phyloP scores from a whole-genome alignment of 2,113 vertebrate species.

The Abramis brama region DNA sequence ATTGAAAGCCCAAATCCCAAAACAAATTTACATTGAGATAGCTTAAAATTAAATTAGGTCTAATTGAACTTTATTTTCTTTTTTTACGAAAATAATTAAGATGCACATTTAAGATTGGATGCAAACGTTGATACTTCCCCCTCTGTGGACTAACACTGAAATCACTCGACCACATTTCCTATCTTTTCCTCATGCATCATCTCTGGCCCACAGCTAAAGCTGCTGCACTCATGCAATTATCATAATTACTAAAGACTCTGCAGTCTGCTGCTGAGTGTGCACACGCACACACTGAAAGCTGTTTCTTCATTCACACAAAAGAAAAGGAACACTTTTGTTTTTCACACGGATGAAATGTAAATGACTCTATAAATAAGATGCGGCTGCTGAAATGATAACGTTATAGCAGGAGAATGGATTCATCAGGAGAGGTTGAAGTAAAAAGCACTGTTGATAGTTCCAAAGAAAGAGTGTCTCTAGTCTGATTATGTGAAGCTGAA shows the following conservation, averaged over 20 bases:
- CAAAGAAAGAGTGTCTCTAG: background rate
- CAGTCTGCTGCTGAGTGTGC: slow-evolving; percentile 50
- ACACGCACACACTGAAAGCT: slow-evolving; percentile 13
- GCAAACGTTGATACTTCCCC: background rate
- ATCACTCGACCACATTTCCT: slow-evolving; percentile 28
- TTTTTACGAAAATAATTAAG: slow-evolving; percentile 11
- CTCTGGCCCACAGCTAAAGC: slow-evolving; percentile 40
- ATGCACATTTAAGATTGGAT: background rate
- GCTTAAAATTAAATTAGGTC: slow-evolving; percentile 7
- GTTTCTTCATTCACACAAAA: slow-evolving; percentile 32
- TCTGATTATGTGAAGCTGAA: slow-evolving; percentile 1
- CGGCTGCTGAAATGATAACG: background rate
- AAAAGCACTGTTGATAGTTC: background rate
- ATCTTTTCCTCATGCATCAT: slow-evolving; percentile 30
- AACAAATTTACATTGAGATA: background rate
- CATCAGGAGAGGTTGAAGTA: slow-evolving; percentile 6
- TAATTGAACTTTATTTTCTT: slow-evolving; percentile 6
- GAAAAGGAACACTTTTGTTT: slow-evolving; percentile 26
- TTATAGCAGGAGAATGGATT: slow-evolving; percentile 1
- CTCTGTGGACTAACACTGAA: slow-evolving; percentile 10
- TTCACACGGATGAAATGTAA: background rate
- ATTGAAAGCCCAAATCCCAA: slow-evolving; percentile 15
- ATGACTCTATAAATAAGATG: slow-evolving; percentile 27
- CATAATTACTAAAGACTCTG: slow-evolving; percentile 52
- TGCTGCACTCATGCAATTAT: slow-evolving; percentile 50